Percentiles rank a stretch among this genome's conserved stretches.
Evolutionary conservation across 2,888 invertebrate genomes (phyloP).

Genomic region (Hirtodrosophila confusa): DNA sequence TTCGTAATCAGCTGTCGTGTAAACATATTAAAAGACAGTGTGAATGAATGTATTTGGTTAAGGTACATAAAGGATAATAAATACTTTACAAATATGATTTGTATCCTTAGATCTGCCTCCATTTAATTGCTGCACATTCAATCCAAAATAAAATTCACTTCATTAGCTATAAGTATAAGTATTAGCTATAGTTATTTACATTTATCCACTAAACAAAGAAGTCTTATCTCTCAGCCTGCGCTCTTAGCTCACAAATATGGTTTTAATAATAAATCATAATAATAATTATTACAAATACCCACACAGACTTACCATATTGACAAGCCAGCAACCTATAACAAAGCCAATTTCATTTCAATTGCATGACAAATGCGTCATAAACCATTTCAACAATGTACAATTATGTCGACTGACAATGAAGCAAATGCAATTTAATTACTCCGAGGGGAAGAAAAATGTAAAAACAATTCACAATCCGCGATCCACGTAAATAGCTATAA

Average conservation of each 20-base stretch:
- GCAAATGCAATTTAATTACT: conserved; percentile 62
- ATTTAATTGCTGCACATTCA: too few species aligned
- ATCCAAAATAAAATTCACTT: too few species aligned
- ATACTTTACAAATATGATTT: too few species aligned
- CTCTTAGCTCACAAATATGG: conserved; percentile 16
- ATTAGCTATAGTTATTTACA: too few species aligned
- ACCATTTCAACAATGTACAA: conserved; percentile 43
- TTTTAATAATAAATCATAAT: conserved; percentile 60
- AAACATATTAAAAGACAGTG: too few species aligned
- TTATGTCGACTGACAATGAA: conserved; percentile 48
- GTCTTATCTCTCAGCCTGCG: conserved; percentile 1
- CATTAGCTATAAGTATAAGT: too few species aligned
- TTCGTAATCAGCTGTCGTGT: too few species aligned
- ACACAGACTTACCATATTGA: conserved; percentile 39
- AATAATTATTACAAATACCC: conserved; percentile 49
- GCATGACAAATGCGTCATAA: conserved; percentile 55
- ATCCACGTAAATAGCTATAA: conserved; percentile 32
- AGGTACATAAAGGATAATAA: too few species aligned
- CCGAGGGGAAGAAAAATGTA: conserved; percentile 9
- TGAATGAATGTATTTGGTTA: too few species aligned
- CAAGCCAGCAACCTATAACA: conserved; percentile 34
- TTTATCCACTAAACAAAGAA: background rate
- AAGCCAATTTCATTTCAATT: conserved; percentile 32
- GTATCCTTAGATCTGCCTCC: too few species aligned
- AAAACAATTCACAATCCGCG: conserved; percentile 20